Evolutionary conservation across 2,113 vertebrate genomes (phyloP).

Genomic region (Callipepla squamata): DNA sequence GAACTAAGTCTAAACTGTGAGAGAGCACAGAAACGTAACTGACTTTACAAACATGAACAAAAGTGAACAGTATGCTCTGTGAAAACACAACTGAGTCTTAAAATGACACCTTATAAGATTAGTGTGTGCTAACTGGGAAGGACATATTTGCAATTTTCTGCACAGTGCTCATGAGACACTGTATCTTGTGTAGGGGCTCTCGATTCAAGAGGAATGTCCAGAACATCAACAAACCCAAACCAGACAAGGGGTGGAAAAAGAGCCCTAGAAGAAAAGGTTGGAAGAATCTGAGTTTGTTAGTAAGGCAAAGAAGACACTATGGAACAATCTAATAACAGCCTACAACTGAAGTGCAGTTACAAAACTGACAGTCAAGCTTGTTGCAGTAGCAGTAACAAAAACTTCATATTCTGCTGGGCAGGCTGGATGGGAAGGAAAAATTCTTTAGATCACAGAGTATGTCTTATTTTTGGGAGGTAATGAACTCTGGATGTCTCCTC

Average conservation of each 20-base stretch:
- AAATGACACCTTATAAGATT: rapidly evolving
- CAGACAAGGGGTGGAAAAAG: background rate
- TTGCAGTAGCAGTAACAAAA: background rate
- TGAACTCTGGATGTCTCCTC: background rate
- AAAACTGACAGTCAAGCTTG: background rate
- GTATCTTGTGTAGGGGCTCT: too few species aligned
- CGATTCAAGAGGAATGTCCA: background rate
- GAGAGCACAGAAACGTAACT: background rate
- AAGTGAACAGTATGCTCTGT: background rate
- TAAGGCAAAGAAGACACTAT: background rate
- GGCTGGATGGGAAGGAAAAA: background rate
- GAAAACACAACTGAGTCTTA: background rate
- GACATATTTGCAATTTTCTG: background rate
- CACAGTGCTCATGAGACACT: background rate
- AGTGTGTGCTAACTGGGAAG: background rate
- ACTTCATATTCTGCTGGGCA: background rate
- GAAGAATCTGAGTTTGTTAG: background rate
- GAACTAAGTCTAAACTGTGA: background rate
- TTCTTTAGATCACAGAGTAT: background rate
- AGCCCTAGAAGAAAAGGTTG: rapidly evolving
- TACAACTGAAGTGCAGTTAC: background rate
- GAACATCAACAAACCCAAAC: background rate
- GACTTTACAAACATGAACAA: background rate
- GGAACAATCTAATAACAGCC: background rate
- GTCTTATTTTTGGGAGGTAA: background rate